Evolutionary conservation across 2,888 invertebrate genomes (phyloP).

Genomic region (Atrina japonica): DNA sequence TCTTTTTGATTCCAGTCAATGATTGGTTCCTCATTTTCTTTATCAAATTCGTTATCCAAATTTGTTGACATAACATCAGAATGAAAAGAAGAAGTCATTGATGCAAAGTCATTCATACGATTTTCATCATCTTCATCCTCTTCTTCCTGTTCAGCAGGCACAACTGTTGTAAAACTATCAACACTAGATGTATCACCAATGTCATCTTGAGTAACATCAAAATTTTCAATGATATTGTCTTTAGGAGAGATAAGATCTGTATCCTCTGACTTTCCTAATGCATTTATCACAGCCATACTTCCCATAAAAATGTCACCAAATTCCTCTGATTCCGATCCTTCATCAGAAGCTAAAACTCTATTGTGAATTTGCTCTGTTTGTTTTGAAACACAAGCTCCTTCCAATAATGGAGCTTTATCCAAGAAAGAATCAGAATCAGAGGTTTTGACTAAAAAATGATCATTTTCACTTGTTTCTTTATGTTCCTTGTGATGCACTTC

Average conservation of each 20-base stretch:
- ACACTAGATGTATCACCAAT: slow-evolving; percentile 78
- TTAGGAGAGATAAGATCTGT: neutral
- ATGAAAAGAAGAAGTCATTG: slow-evolving; percentile 81
- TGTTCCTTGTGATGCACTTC: neutral
- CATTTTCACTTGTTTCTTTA: slow-evolving; percentile 17
- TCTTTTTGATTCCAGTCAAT: slow-evolving; percentile 63
- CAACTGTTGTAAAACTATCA: slow-evolving; percentile 80
- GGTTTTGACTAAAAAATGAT: slow-evolving; percentile 57
- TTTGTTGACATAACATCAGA: slow-evolving; percentile 78
- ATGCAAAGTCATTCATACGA: slow-evolving; percentile 83
- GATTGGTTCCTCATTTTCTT: slow-evolving; percentile 44
- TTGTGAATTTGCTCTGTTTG: too few relatives aligned
- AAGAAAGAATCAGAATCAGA: slow-evolving; percentile 55
- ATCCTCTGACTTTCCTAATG: neutral
- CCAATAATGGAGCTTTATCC: slow-evolving; percentile 5
- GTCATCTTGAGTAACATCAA: slow-evolving; percentile 25
- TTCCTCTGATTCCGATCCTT: slow-evolving; percentile 16
- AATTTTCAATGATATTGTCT: neutral
- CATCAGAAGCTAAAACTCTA: too few relatives aligned
- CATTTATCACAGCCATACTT: neutral
- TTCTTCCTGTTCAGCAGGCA: slow-evolving; percentile 74
- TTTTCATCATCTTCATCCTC: slow-evolving; percentile 86
- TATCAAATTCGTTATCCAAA: slow-evolving; percentile 49
- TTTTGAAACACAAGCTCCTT: too few relatives aligned
- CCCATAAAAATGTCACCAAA: slow-evolving; percentile 13